A percentile compares a stretch with the other conserved stretches of the same genome.
These are phyloP conservation scores for Pygoscelis antarcticus DNA, from an alignment of 2,113 vertebrate genomes.

Conservation along the genomic window DNA sequence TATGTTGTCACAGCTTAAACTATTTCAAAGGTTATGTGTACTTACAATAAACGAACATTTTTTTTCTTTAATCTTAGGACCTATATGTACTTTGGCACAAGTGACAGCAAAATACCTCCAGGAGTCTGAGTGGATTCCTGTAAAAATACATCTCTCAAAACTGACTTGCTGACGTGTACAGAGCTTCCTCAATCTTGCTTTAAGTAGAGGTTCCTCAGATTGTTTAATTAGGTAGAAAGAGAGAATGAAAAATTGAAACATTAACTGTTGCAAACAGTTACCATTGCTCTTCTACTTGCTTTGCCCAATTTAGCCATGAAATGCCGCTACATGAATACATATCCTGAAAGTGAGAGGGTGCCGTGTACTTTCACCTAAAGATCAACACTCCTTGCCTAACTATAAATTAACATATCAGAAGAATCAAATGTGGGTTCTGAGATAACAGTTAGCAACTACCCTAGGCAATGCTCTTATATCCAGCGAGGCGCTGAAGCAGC, in stretches of 20 bases:
- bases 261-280: background rate
- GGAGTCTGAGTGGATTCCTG: background rate
- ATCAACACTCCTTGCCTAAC: background rate
- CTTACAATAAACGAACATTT: conserved; percentile 15
- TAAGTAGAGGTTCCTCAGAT: background rate
- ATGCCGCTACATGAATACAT: background rate
- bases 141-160: background rate
- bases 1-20: conserved; percentile 12
- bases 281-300: background rate
- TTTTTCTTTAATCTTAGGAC: conserved; percentile 39
- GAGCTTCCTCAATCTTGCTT: background rate
- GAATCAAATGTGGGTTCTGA: background rate
- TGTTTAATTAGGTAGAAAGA: background rate
- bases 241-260: background rate
- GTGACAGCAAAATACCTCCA: background rate
- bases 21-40: conserved; percentile 2
- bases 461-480: background rate
- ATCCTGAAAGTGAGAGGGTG: background rate
- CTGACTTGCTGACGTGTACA: background rate
- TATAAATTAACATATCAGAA: conserved; percentile 15
- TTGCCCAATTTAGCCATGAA: background rate
- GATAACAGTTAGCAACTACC: background rate
- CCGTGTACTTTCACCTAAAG: background rate
- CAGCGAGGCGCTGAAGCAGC: background rate
- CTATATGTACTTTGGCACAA: conserved; percentile 7